phyloP scores from a whole-genome alignment of 2,113 vertebrate species.

The Nansenia antarctica region DNA sequence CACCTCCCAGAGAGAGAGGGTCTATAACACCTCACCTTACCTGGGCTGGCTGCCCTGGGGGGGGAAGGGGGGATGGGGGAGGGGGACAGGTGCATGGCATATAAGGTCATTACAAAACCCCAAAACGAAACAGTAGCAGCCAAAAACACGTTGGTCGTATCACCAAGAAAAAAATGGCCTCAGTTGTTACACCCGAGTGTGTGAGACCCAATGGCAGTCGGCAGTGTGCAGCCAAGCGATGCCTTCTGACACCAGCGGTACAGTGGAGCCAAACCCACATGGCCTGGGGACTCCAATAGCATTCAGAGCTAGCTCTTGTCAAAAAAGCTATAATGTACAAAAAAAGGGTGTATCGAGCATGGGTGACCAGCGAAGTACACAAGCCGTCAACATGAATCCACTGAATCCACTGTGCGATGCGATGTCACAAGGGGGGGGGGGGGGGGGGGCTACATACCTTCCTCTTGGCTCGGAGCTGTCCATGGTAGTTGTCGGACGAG shows the following conservation, averaged over 20 bases:
- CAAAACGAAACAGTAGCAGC: too few species aligned
- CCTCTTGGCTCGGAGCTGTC: slow-evolving; percentile 93
- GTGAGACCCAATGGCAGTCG: too few species aligned
- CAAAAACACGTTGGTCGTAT: too few species aligned
- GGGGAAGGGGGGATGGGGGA: neutral
- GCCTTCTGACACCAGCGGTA: neutral
- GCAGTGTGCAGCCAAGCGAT: neutral
- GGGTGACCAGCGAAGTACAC: too few species aligned
- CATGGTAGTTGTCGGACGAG: slow-evolving; percentile 91
- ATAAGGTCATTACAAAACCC: too few species aligned
- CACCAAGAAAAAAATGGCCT: too few species aligned
- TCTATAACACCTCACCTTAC: slow-evolving; percentile 3
- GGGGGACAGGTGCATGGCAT: too few species aligned
- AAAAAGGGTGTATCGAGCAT: neutral
- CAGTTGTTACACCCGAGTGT: too few species aligned
- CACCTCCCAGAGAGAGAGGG: neutral
- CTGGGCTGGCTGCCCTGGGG: neutral
- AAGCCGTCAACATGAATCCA: too few species aligned
- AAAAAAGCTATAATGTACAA: neutral
- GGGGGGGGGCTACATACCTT: too few species aligned
- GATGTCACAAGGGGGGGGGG: too few species aligned
- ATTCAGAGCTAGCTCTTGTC: slow-evolving; percentile 1
- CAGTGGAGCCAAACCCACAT: neutral
- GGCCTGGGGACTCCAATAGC: neutral
- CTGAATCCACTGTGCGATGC: too few species aligned